Evolutionary conservation across 2,888 invertebrate species (phyloP).

Genomic region (Ganaspis brasiliensis): DNA sequence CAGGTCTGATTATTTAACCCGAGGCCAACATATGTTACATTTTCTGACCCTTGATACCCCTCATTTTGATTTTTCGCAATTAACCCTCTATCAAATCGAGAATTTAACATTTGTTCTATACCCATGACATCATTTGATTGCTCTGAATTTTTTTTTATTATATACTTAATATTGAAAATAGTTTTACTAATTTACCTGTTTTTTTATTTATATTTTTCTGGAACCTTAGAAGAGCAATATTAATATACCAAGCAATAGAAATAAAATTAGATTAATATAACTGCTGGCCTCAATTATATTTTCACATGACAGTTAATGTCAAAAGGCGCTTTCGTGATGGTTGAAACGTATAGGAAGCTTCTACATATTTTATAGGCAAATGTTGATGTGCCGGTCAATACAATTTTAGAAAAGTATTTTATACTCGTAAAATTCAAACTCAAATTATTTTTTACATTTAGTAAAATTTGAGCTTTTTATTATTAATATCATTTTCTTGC

Average conservation of each 20-base stretch:
- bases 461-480: too few relatives aligned
- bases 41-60: slow-evolving; percentile 40
- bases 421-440: too few relatives aligned
- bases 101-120: slow-evolving; percentile 25
- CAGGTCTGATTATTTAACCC: slow-evolving; percentile 55
- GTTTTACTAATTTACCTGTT: too few relatives aligned
- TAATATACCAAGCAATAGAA: too few relatives aligned
- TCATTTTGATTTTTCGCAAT: slow-evolving; percentile 70
- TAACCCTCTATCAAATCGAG: slow-evolving; percentile 66
- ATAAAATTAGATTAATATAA: neutral
- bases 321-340: slow-evolving; percentile 55
- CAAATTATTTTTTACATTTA: too few relatives aligned
- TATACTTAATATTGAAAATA: too few relatives aligned
- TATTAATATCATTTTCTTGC: too few relatives aligned
- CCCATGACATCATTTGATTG: slow-evolving; percentile 1
- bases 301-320: neutral
- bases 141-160: too few relatives aligned
- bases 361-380: slow-evolving; percentile 79
- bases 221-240: too few relatives aligned
- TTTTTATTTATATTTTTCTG: neutral
- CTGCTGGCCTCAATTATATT: slow-evolving; percentile 1
- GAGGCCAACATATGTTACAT: slow-evolving; percentile 41
- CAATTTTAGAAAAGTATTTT: too few relatives aligned
- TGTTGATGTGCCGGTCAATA: slow-evolving; percentile 47
- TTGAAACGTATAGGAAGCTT: slow-evolving; percentile 71